Base-by-base conservation (phyloP, 2,888 invertebrate genomes). In the Myathropa florea region DNA sequence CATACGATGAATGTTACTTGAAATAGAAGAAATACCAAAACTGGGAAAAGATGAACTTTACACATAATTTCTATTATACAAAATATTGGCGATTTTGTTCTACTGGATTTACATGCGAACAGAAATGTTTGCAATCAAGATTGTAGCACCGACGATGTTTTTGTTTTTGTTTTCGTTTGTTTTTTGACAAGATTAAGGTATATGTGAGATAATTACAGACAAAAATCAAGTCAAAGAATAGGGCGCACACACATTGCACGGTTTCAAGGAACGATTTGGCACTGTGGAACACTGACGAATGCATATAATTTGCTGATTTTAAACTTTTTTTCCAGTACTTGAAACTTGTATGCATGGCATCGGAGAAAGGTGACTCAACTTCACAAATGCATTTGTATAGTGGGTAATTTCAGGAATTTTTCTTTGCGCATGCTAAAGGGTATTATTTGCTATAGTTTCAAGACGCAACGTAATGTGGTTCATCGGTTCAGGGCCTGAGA, bases 1-100 rank as follows among this genome's bases (percentile, higher is more conserved):
- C 93, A 93, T 85, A 92, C 91, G 71, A 93, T 90, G 88, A 93
- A 93, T 24, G 93, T 92, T 10, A 91, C 89, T 90, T 93, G 93
- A 83, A 93, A 93, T 9, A 92, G 72, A 7, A 93, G 70, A 88
- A 92, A 93, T 1, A 91, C 90, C 7, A 89, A 88, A 7, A 93
- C 91, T 10, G 93, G 93, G 80, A 93, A 79, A 71, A 93, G 89
- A 88, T 92, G 92, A n/a, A 93, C 89, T 82, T 36, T 71, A 2
- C 68, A 70, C 85, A 85, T 85, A 28, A 67, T 78, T 18, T 18
- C 18, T n/a, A 7, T 46, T 46, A 7, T 7, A 46, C 46, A 18
- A 46, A 46, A n/a, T 46, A 18, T 46, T 0, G 7, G 18, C 7
- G 10, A 33, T 33, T 33, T 33, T n/a, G 33, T 33, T 33, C 33